phyloP scores from a whole-genome alignment of 2,888 invertebrate species.

The Volucella inanis region DNA sequence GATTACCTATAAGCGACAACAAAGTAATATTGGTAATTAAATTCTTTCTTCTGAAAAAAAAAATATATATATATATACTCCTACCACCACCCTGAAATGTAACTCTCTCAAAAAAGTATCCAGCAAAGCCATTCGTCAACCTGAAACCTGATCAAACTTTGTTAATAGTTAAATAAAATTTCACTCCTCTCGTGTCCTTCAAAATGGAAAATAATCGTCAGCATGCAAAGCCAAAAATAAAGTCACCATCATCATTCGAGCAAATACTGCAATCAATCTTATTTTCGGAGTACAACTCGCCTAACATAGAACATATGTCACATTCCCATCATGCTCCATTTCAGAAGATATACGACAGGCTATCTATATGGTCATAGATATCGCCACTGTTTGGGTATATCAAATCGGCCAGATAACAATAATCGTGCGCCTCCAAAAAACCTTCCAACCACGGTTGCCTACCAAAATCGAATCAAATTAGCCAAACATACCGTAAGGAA shows the following conservation, averaged over 20 bases:
- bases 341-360: conserved; percentile 1
- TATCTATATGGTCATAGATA: conserved; percentile 26
- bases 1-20: too few species aligned
- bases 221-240: conserved; percentile 8
- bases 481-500: conserved; percentile 26
- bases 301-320: conserved; percentile 36
- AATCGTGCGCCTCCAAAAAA: conserved; percentile 13
- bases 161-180: conserved; percentile 36
- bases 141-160: background rate
- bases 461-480: conserved; percentile 64
- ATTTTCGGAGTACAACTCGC: conserved; percentile 27
- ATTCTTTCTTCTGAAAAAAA: too few species aligned
- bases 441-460: conserved; percentile 3
- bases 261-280: conserved; percentile 48
- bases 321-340: conserved; percentile 17
- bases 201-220: background rate
- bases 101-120: too few species aligned
- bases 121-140: background rate
- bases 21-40: too few species aligned
- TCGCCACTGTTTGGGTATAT: conserved; percentile 28
- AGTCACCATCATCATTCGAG: conserved; percentile 17
- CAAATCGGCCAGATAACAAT: conserved; percentile 24
- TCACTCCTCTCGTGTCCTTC: conserved; percentile 38
- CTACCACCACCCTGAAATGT: too few species aligned
- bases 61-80: too few species aligned